These are phyloP conservation scores for Tupiocoris notatus DNA, from an alignment of 2,888 invertebrate species.

Conservation along the genomic window DNA sequence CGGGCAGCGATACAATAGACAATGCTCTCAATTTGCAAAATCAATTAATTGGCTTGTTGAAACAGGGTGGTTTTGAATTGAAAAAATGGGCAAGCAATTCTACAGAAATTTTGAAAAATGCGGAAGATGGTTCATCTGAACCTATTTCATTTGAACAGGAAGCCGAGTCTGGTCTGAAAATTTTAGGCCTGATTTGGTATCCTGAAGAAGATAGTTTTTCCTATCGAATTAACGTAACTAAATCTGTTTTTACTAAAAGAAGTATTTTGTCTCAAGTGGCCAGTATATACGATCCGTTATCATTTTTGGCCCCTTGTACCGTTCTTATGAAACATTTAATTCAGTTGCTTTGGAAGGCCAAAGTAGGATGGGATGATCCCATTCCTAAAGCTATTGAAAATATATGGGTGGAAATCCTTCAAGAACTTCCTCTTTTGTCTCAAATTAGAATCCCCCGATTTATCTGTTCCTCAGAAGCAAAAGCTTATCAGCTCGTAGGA, in stretches of 20 bases:
- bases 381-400: neutral
- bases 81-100: slow-evolving; percentile 40
- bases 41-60: neutral
- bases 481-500: neutral
- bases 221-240: slow-evolving; percentile 27
- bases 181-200: slow-evolving; percentile 47
- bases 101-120: slow-evolving; percentile 6
- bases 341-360: slow-evolving; percentile 12
- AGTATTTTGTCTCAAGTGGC: slow-evolving; percentile 41
- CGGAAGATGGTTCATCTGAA: neutral
- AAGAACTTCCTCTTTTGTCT: neutral
- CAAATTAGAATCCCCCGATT: slow-evolving; percentile 11
- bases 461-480: neutral
- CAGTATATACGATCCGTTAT: slow-evolving; percentile 2
- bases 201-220: slow-evolving; percentile 39
- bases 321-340: neutral
- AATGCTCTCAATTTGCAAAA: neutral
- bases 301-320: slow-evolving; percentile 5
- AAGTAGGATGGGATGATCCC: slow-evolving; percentile 10
- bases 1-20: neutral
- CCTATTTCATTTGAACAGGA: neutral
- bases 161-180: slow-evolving; percentile 39
- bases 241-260: slow-evolving; percentile 44
- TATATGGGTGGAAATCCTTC: neutral
- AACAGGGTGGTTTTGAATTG: slow-evolving; percentile 14